Evolutionary conservation across 2,797 vertebrate species (phyloP), one percentile per base, ranked within the genome.

Genomic region (Hippocampus kuda): DNA sequence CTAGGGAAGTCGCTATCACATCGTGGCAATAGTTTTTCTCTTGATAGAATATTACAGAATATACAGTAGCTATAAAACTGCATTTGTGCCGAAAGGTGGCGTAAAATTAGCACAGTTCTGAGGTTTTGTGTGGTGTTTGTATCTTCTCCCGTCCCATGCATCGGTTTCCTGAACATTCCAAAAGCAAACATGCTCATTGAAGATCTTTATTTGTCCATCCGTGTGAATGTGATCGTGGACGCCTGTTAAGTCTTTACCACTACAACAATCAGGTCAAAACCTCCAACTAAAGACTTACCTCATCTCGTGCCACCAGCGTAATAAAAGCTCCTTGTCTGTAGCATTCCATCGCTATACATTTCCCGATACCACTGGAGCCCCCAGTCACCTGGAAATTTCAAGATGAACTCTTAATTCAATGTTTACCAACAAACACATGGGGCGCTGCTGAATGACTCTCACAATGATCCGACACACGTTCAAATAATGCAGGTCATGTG

Each of bases 361-460:
- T 99, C 41, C 97, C 97, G 69, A 99, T 99, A 62, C 97, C 97
- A 74, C 97, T 99, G 67, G 96, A 98, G 38, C 97, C 97, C 68
- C 97, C 97, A 0, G 97, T 99, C 41, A 99, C 94, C 97, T 99
- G 74, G 51, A 70, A 79, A 81, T 74, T 30, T 42, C 77, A 69
- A 67, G 11, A 5, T 27, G 4, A 20, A 22, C 13, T 2, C 24
- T 38, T n/a, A 15, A 24, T 13, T 60, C 27, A 59, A 15, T 56
- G 53, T 59, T 59, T 16, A 59, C 6, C 26, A 16, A 15, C 56
- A 30, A n/a, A 59, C 56, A 27, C 5, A 5, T 30, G 57, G 57
- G 6, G 15, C 15, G 27, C 27, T 3, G 57, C 57, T 30, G 12
- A 60, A 51, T 51, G 48, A 49, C 18, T 6, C 44, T 46, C 11